Evolutionary conservation across 2,888 invertebrate genomes (phyloP).

Genomic region (Oithona nana): DNA sequence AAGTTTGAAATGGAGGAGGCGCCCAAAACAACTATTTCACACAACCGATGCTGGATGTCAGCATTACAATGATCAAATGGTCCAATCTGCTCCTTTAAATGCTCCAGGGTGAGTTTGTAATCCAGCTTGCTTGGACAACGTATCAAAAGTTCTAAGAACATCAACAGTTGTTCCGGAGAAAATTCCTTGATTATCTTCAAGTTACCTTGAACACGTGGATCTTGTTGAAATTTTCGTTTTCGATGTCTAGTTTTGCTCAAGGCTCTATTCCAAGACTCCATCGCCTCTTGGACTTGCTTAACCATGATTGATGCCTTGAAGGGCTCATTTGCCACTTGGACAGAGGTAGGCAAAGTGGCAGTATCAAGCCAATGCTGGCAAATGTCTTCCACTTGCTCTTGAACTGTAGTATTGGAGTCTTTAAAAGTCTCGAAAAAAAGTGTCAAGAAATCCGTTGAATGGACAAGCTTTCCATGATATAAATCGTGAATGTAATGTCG

Average conservation of each 20-base stretch:
- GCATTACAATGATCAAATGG: slow-evolving; percentile 22
- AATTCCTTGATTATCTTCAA: slow-evolving; percentile 20
- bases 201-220: background rate
- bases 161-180: slow-evolving; percentile 23
- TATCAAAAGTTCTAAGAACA: slow-evolving; percentile 24
- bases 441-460: slow-evolving; percentile 26
- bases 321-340: no score
- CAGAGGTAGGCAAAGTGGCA: background rate
- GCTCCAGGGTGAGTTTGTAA: slow-evolving; percentile 19
- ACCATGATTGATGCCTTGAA: background rate
- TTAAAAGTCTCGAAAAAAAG: slow-evolving; percentile 23
- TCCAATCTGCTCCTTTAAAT: slow-evolving; percentile 21
- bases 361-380: background rate
- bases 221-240: no score
- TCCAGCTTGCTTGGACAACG: slow-evolving; percentile 21
- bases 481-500: slow-evolving; percentile 18
- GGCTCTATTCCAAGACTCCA: background rate
- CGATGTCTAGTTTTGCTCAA: no score
- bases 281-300: background rate
- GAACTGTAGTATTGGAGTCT: background rate
- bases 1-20: background rate
- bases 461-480: slow-evolving; percentile 26
- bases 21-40: slow-evolving; percentile 28
- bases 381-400: background rate
- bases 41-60: slow-evolving; percentile 29